Evolutionary conservation across 2,888 invertebrate species (phyloP).

Genomic region (Scaptomyza parva): DNA sequence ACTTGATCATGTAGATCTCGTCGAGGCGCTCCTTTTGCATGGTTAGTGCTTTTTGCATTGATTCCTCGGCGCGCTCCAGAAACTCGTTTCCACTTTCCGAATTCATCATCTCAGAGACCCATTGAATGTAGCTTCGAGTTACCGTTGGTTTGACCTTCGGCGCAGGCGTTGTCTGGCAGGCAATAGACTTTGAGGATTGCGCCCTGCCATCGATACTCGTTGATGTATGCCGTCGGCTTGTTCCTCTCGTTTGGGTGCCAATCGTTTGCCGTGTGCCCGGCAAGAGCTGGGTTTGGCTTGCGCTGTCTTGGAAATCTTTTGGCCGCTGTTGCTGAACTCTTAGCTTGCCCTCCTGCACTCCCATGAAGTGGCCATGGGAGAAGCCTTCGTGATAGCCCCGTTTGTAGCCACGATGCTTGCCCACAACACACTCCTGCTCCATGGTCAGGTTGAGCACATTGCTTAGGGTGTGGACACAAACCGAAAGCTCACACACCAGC

Average conservation of each 20-base stretch:
- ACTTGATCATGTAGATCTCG: constrained; percentile 72
- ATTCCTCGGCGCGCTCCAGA: constrained; percentile 81
- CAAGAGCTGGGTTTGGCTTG: constrained; percentile 22
- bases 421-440: constrained; percentile 65
- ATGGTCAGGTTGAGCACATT: constrained; percentile 63
- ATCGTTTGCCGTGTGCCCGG: neutral
- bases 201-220: constrained; percentile 7
- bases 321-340: neutral
- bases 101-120: constrained; percentile 83
- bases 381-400: constrained; percentile 66
- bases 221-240: neutral
- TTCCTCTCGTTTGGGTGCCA: constrained; percentile 15
- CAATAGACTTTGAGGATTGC: neutral
- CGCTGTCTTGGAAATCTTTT: neutral
- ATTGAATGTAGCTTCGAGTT: constrained; percentile 77
- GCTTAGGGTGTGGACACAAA: constrained; percentile 49
- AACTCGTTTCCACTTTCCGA: constrained; percentile 81
- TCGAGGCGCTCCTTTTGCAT: constrained; percentile 77
- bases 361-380: constrained; percentile 63
- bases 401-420: constrained; percentile 53
- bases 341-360: constrained; percentile 56
- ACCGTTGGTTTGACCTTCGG: constrained; percentile 3
- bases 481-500: constrained; percentile 44
- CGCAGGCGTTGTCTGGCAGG: constrained; percentile 14
- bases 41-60: constrained; percentile 77